Percentiles rank a stretch among this genome's conserved stretches.
Conservation (phyloP, 2,888 invertebrate genomes). For the Abscondita cerata region DNA sequence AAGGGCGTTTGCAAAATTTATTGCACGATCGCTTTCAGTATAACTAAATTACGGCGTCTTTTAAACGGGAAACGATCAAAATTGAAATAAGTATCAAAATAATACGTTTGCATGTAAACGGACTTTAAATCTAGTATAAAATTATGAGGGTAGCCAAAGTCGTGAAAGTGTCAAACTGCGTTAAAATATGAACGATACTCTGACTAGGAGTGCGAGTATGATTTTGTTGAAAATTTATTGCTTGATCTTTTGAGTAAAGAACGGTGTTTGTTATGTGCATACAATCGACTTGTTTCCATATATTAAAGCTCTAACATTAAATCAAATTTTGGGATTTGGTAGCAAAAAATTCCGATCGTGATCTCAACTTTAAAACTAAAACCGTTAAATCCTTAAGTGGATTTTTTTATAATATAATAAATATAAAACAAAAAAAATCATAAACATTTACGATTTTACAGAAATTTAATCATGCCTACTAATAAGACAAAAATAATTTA, state of each 20-base stretch:
- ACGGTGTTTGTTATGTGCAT: conserved; percentile 21
- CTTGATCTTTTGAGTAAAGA: conserved; percentile 26
- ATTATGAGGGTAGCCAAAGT: conserved; percentile 39
- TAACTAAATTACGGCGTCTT: neutral
- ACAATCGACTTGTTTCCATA: too few species aligned
- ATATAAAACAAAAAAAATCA: too few species aligned
- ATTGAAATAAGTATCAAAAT: conserved; percentile 29
- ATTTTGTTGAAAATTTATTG: conserved; percentile 30
- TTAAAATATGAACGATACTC: conserved; percentile 39
- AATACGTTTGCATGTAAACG: conserved; percentile 38
- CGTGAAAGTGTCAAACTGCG: conserved; percentile 42
- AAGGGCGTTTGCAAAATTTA: too few species aligned
- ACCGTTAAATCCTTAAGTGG: too few species aligned
- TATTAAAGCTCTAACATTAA: neutral
- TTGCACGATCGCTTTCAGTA: too few species aligned
- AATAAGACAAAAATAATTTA: too few species aligned
- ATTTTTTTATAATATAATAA: too few species aligned
- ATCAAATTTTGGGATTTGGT: too few species aligned
- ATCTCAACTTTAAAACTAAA: too few species aligned
- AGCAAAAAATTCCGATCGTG: too few species aligned
- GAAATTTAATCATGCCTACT: too few species aligned
- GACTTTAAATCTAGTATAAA: conserved; percentile 42
- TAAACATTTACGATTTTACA: too few species aligned
- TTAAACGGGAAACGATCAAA: conserved; percentile 17
- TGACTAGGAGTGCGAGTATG: conserved; percentile 32